Conservation (phyloP, 2,113 vertebrate genomes). For the Campylomormyrus numenius region DNA sequence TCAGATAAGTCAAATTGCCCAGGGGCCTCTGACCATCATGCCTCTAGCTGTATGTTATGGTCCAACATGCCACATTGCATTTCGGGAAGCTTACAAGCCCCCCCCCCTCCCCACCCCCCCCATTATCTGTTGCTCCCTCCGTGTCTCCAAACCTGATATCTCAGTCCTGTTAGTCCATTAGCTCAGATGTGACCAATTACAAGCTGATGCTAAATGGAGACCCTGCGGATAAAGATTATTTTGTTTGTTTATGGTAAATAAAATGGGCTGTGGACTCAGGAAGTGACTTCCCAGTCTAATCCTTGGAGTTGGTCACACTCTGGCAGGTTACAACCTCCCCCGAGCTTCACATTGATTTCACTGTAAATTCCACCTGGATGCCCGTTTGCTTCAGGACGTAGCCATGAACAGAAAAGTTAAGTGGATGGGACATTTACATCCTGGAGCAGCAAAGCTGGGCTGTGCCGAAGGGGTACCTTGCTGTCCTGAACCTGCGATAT, state of each 20-base stretch:
- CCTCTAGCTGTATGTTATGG: background rate
- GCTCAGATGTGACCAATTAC: background rate
- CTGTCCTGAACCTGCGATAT: background rate
- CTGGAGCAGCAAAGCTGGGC: background rate
- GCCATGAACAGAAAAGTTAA: background rate
- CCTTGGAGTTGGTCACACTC: background rate
- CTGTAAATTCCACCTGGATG: background rate
- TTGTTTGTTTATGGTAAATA: slow-evolving; percentile 6
- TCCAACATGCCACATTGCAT: background rate
- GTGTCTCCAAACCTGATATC: background rate
- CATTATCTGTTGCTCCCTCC: background rate
- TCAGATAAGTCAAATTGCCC: background rate
- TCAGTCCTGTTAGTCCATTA: background rate
- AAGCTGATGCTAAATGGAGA: background rate
- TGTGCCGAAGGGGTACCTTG: background rate
- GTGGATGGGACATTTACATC: background rate
- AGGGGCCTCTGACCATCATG: background rate
- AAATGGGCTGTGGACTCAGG: background rate
- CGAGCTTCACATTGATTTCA: background rate
- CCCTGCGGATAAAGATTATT: background rate
- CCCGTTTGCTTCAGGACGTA: background rate
- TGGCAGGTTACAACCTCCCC: background rate
- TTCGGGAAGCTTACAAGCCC: background rate
- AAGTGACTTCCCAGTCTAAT: background rate
- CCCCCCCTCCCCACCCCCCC: too few relatives aligned